Evolutionary conservation across 2,888 invertebrate species (phyloP), one percentile per base, ranked within the genome.

Genomic region (Lottia scabra): DNA sequence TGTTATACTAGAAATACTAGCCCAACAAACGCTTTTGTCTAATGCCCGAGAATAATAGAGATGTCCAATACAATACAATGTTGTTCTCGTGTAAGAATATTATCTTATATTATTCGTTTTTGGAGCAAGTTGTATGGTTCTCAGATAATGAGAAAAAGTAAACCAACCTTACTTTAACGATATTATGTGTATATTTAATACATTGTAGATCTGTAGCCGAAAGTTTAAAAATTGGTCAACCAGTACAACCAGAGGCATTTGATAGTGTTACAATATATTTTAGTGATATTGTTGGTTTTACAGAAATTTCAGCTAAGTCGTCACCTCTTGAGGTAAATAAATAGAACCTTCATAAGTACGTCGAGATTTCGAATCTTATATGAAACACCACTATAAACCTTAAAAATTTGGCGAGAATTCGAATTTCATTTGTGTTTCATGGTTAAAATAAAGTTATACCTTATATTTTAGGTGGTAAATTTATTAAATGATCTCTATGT

Each of bases 241-340:
- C 95, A 88, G 96, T 97, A 8, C 93, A 95, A 89, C 96, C 97
- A 0, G 97, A 97, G 89, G 93, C 93, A 87, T 97, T 95, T 89
- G 95, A 96, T 86, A 94, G 93, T 78, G 95, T 97, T 70, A 96
- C 96, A 1, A 96, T 97, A 80, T 97, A 96, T 90, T 97, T 97
- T 90, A 96, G 96, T 86, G 97, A 97, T 88, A 96, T 83, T 38
- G 78, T 80, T 66, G 83, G 83, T 27, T 83, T 83, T 65, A 82
- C 83, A 0, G 72, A 77, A 23, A 75, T 83, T 63, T 82, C 82
- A 12, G 80, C 83, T 13, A 69, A 64, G 12, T 77, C 79, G 63
- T 77, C 81, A 5, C 82, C 83, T 6, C 75, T 81, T 45, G 74
- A 80, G 75, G 80, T 78, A 64, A 63, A 38, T n/a, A 12, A 5